phyloP scores from a whole-genome alignment of 1,140 invertebrate species.

The Belonocnema kinseyi region DNA sequence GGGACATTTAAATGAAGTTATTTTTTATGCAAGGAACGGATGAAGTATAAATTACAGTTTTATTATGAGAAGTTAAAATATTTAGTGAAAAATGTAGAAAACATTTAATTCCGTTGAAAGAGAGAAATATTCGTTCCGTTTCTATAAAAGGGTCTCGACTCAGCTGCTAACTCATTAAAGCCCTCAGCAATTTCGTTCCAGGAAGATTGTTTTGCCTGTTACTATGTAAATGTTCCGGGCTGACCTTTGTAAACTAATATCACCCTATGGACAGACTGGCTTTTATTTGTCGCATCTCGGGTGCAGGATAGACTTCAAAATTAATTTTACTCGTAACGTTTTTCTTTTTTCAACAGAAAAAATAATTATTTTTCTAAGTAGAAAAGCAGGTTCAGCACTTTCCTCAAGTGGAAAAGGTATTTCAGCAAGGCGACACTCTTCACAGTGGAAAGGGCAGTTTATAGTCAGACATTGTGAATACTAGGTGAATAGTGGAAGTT shows the following conservation, averaged over 20 bases:
- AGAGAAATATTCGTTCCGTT: too few relatives aligned
- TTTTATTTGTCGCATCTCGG: neutral
- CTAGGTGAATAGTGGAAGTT: too few relatives aligned
- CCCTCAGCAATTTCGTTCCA: neutral
- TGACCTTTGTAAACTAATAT: conserved; percentile 23
- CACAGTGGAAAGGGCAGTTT: too few relatives aligned
- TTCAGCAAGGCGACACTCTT: too few relatives aligned
- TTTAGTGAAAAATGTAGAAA: too few relatives aligned
- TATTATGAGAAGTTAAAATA: too few relatives aligned
- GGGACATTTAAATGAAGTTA: too few relatives aligned
- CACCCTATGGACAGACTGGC: neutral
- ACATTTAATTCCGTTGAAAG: too few relatives aligned
- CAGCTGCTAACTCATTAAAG: neutral
- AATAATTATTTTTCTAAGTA: conserved; percentile 11
- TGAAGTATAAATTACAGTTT: too few relatives aligned
- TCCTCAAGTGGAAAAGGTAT: neutral
- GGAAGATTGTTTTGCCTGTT: conserved; percentile 10
- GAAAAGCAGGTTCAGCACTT: neutral
- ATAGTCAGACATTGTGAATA: too few relatives aligned
- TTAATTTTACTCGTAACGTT: neutral
- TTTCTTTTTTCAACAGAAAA: neutral
- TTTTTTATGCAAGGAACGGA: too few relatives aligned
- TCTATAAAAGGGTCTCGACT: neutral
- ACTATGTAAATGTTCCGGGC: conserved; percentile 11
- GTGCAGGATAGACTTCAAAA: neutral